phyloP scores from a whole-genome alignment of 1,140 invertebrate genomes.

The Drosophila pachea region DNA sequence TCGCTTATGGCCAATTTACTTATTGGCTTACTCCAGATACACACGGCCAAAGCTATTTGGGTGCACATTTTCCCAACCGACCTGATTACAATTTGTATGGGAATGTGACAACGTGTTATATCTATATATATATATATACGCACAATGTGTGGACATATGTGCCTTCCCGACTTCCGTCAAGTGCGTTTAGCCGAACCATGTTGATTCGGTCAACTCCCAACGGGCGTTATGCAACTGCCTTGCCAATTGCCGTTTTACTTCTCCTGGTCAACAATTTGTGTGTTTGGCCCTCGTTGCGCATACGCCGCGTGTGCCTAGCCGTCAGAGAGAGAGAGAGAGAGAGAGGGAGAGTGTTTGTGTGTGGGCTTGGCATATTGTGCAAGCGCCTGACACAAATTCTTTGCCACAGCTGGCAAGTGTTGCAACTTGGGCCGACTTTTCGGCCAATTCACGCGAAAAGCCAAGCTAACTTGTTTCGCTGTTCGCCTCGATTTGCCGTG shows the following conservation, averaged over 20 bases:
- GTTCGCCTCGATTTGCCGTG: slow-evolving; percentile 8
- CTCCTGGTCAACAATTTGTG: slow-evolving; percentile 49
- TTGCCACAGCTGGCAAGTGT: slow-evolving; percentile 46
- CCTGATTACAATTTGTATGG: slow-evolving; percentile 24
- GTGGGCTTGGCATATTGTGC: slow-evolving; percentile 42
- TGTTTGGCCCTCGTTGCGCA: slow-evolving; percentile 44
- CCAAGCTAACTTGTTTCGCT: slow-evolving; percentile 23
- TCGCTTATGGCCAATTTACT: slow-evolving; percentile 66
- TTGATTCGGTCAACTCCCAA: slow-evolving; percentile 36
- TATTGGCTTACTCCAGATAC: slow-evolving; percentile 73
- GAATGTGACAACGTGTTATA: background rate
- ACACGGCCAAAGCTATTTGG: slow-evolving; percentile 49
- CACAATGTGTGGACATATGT: slow-evolving; percentile 9
- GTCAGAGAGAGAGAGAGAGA: background rate
- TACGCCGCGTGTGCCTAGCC: slow-evolving; percentile 45
- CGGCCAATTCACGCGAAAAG: slow-evolving; percentile 42
- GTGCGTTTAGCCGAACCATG: slow-evolving; percentile 34
- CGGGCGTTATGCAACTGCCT: slow-evolving; percentile 53
- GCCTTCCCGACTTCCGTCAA: slow-evolving; percentile 66
- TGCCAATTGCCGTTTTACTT: slow-evolving; percentile 70
- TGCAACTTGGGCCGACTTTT: slow-evolving; percentile 33
- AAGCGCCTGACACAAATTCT: slow-evolving; percentile 70
- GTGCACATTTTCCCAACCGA: slow-evolving; percentile 43
- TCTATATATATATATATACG: background rate
- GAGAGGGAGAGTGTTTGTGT: slow-evolving; percentile 6